phyloP scores from a whole-genome alignment of 2,797 vertebrate species.

The Halcyon chelicuti region DNA sequence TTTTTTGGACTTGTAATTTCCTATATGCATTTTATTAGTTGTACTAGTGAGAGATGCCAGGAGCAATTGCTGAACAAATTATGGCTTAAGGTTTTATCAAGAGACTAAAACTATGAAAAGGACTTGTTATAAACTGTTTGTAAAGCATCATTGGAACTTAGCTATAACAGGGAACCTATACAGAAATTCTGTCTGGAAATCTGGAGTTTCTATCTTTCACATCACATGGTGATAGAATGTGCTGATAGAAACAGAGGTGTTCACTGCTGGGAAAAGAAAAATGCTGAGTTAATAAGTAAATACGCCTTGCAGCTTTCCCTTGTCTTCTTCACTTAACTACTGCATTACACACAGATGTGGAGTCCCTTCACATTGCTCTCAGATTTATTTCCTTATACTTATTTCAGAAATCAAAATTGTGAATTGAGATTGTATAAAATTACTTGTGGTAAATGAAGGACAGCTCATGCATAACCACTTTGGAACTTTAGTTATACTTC shows the following conservation, averaged over 20 bases:
- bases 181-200: not conserved
- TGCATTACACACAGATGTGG: not conserved
- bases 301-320: not conserved
- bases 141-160: not conserved
- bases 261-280: not conserved
- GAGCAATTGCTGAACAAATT: not conserved
- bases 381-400: not conserved
- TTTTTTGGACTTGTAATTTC: not conserved
- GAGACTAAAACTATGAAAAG: not conserved
- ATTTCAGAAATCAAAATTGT: not conserved
- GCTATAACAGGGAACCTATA: not conserved
- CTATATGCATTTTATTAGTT: not conserved
- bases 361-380: not conserved
- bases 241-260: not conserved
- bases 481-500: not conserved
- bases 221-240: not conserved
- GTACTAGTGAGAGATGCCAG: not conserved
- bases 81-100: not conserved
- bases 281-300: not conserved
- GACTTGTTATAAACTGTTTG: not conserved
- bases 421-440: not conserved
- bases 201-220: not conserved
- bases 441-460: not conserved
- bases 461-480: not conserved
- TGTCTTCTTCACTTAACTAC: not conserved